phyloP scores from a whole-genome alignment of 2,797 vertebrate species.

The Galaxias olidus region DNA sequence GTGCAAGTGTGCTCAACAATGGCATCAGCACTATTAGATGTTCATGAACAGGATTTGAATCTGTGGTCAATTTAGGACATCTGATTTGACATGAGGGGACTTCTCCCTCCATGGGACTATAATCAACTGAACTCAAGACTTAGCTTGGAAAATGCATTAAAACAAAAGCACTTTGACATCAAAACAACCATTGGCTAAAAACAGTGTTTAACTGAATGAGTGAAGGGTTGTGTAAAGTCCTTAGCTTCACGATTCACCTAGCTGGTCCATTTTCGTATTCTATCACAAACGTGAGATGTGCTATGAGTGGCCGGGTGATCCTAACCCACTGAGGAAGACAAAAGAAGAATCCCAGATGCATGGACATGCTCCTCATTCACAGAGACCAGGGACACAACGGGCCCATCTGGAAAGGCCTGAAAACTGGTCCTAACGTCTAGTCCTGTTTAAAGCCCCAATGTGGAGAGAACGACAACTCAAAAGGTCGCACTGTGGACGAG shows the following conservation, averaged over 20 bases:
- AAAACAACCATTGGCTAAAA: slow-evolving; percentile 27
- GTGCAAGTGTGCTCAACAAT: slow-evolving; percentile 67
- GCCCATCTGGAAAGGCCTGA: slow-evolving; percentile 60
- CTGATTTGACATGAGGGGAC: slow-evolving; percentile 2
- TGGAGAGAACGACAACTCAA: slow-evolving; percentile 74
- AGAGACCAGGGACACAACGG: slow-evolving; percentile 70
- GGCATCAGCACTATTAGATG: slow-evolving; percentile 66
- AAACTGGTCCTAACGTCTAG: slow-evolving; percentile 48
- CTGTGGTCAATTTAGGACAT: too few relatives aligned
- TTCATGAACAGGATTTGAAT: slow-evolving; percentile 43
- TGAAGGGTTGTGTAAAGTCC: slow-evolving; percentile 23
- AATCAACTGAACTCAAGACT: slow-evolving; percentile 35
- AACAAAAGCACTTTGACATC: too few relatives aligned
- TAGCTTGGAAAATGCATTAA: slow-evolving; percentile 54
- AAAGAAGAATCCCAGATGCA: slow-evolving; percentile 69
- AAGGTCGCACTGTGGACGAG: slow-evolving; percentile 82
- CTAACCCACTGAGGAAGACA: slow-evolving; percentile 35
- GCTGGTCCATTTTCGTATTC: slow-evolving; percentile 26
- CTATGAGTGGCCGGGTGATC: neutral
- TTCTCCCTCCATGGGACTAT: slow-evolving; percentile 62
- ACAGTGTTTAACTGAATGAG: slow-evolving; percentile 38
- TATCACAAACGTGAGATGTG: slow-evolving; percentile 24
- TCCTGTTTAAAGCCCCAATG: slow-evolving; percentile 81
- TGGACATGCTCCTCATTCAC: slow-evolving; percentile 76
- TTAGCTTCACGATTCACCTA: slow-evolving; percentile 28